These are phyloP conservation scores for Omphaloscelis lunosa DNA, from an alignment of 2,888 invertebrate species.

Conservation along the genomic window DNA sequence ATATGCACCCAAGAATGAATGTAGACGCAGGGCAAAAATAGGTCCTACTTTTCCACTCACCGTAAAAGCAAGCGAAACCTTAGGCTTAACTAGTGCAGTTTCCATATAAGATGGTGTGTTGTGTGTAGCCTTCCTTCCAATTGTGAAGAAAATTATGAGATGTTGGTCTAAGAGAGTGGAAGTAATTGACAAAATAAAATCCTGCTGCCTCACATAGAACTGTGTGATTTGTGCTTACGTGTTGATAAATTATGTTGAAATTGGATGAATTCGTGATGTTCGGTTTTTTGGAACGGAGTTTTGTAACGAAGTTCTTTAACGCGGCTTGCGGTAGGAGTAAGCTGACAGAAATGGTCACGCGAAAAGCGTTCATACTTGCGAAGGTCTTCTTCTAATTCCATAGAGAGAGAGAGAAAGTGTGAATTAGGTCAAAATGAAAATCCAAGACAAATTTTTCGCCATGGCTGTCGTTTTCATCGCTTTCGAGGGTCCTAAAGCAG, in stretches of 20 bases:
- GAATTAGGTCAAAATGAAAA: too few species aligned
- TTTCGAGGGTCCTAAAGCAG: too few species aligned
- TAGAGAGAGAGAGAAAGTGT: too few species aligned
- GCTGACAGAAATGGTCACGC: too few species aligned
- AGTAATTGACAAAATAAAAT: conserved; percentile 56
- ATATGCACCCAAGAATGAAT: not conserved
- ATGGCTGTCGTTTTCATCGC: too few species aligned
- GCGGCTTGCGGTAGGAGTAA: too few species aligned
- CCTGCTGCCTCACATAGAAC: conserved; percentile 1
- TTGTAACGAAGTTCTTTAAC: too few species aligned
- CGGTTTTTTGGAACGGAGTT: not conserved
- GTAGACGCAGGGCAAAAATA: conserved; percentile 10
- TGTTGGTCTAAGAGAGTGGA: conserved; percentile 36
- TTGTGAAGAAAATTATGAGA: conserved; percentile 47
- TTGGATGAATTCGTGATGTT: not conserved
- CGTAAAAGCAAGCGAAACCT: conserved; percentile 33
- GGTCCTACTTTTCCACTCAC: conserved; percentile 31
- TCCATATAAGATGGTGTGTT: conserved; percentile 14
- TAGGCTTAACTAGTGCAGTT: conserved; percentile 2
- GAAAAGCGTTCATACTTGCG: too few species aligned
- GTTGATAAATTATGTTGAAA: conserved; percentile 3
- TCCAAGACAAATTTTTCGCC: too few species aligned
- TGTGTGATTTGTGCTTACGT: conserved; percentile 9
- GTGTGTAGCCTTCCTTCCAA: conserved; percentile 34
- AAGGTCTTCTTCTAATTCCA: too few species aligned